These are phyloP conservation scores for Holothuria scabra DNA, from an alignment of 53 echinoderm and acorn worm genomes.

Conservation along the genomic window DNA sequence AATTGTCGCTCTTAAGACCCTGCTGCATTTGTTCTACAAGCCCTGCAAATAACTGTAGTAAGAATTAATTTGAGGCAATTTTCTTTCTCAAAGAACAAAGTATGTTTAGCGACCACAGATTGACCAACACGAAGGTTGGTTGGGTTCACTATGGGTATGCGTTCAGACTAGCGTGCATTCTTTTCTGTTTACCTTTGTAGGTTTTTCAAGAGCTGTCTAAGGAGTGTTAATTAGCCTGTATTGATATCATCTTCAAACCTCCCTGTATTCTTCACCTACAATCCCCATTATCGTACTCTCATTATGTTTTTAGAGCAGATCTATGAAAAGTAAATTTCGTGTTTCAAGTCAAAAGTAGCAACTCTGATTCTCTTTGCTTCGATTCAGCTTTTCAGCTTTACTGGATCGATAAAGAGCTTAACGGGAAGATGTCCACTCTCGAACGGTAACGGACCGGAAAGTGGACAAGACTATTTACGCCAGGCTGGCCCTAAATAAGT, in stretches of 20 bases:
- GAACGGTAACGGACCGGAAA: conserved; percentile 36
- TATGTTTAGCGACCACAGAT: too few species aligned
- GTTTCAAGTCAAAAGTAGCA: conserved; percentile 24
- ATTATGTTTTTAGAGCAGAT: conserved; percentile 4
- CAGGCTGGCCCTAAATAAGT: conserved; percentile 15
- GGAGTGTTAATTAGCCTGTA: conserved; percentile 39
- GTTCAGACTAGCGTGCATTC: too few species aligned
- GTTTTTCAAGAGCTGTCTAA: background rate
- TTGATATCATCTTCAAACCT: conserved; percentile 1
- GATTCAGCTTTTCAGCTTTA: conserved; percentile 24
- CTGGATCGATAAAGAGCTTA: conserved; percentile 33
- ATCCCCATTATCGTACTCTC: conserved; percentile 14
- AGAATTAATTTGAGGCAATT: too few species aligned
- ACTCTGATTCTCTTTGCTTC: conserved; percentile 7
- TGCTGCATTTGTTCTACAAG: too few species aligned
- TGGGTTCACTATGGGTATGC: too few species aligned
- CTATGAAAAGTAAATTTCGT: conserved; percentile 1
- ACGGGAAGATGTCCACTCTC: conserved; percentile 40
- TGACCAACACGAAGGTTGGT: too few species aligned
- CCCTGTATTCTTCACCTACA: conserved; percentile 5
- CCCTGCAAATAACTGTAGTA: too few species aligned
- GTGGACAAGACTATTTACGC: conserved; percentile 37
- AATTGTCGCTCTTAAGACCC: too few species aligned
- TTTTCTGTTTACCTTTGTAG: too few species aligned
- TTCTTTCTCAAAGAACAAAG: too few species aligned